These are phyloP conservation scores for Coleophora deauratella DNA, from an alignment of 2,888 invertebrate genomes.

Conservation along the genomic window DNA sequence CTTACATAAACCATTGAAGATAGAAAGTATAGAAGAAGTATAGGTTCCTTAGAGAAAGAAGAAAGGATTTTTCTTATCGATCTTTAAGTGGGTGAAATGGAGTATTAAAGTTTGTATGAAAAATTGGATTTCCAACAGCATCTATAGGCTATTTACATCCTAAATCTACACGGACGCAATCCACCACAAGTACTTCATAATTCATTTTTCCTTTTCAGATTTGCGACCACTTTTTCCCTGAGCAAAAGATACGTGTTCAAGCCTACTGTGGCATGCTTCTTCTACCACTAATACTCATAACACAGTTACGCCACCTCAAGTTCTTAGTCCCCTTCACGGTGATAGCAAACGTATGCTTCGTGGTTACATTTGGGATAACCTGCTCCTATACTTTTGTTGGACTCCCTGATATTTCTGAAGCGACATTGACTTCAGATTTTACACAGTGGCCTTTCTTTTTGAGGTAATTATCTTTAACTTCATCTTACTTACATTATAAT, in stretches of 20 bases:
- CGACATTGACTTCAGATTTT: constrained; percentile 51
- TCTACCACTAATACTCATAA: constrained; percentile 79
- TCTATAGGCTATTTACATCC: too few relatives aligned
- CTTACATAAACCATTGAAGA: too few relatives aligned
- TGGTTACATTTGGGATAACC: constrained; percentile 84
- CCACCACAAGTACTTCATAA: neutral
- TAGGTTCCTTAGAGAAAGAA: too few relatives aligned
- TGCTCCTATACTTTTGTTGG: constrained; percentile 84
- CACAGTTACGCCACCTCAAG: constrained; percentile 81
- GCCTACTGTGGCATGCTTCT: constrained; percentile 79
- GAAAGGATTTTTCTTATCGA: too few relatives aligned
- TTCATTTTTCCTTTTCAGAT: constrained; percentile 58
- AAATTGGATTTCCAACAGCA: too few relatives aligned
- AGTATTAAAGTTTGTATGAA: too few relatives aligned
- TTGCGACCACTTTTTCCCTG: constrained; percentile 47
- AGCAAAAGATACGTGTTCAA: constrained; percentile 62
- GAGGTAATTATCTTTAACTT: constrained; percentile 38
- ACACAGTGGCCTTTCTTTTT: constrained; percentile 88
- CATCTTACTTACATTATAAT: neutral
- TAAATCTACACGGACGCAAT: too few relatives aligned
- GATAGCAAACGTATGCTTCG: constrained; percentile 87
- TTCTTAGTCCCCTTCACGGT: constrained; percentile 91
- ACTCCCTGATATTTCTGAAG: constrained; percentile 39
- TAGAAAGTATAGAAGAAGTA: too few relatives aligned
- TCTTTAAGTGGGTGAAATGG: too few relatives aligned